Evolutionary conservation across 2,797 vertebrate genomes (phyloP).

Genomic region (Darevskia nairensis): DNA sequence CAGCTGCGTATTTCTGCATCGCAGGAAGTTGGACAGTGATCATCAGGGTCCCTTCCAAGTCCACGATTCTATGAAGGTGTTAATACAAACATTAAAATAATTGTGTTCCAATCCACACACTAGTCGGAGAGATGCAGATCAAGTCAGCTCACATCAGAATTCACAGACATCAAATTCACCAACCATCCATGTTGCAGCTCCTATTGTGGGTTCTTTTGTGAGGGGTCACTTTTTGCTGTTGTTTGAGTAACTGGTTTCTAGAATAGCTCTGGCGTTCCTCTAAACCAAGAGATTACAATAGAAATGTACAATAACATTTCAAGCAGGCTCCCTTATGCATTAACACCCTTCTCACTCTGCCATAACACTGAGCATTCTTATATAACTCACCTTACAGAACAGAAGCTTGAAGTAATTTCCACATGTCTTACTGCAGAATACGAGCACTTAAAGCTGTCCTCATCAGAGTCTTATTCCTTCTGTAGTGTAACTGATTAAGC

Average conservation of each 20-base stretch:
- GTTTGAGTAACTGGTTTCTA: not conserved
- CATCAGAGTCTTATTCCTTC: slow-evolving; percentile 46
- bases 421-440: slow-evolving; percentile 63
- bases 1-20: too few relatives aligned
- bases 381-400: slow-evolving; percentile 34
- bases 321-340: slow-evolving; percentile 29
- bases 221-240: not conserved
- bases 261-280: not conserved
- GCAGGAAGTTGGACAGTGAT: too few relatives aligned
- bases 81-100: too few relatives aligned
- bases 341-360: slow-evolving; percentile 29
- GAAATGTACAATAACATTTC: slow-evolving; percentile 34
- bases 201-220: too few relatives aligned
- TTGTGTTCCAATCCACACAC: too few relatives aligned
- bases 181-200: too few relatives aligned
- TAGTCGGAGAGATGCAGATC: too few relatives aligned
- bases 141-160: too few relatives aligned
- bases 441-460: slow-evolving; percentile 47
- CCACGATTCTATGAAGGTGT: too few relatives aligned
- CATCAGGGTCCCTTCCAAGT: too few relatives aligned
- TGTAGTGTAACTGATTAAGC: slow-evolving; percentile 51
- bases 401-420: slow-evolving; percentile 47
- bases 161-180: too few relatives aligned
- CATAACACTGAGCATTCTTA: slow-evolving; percentile 42
- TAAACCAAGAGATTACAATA: slow-evolving; percentile 18